Base-by-base conservation (phyloP, 2,888 invertebrate genomes). In the Eurytoma adleriae region DNA sequence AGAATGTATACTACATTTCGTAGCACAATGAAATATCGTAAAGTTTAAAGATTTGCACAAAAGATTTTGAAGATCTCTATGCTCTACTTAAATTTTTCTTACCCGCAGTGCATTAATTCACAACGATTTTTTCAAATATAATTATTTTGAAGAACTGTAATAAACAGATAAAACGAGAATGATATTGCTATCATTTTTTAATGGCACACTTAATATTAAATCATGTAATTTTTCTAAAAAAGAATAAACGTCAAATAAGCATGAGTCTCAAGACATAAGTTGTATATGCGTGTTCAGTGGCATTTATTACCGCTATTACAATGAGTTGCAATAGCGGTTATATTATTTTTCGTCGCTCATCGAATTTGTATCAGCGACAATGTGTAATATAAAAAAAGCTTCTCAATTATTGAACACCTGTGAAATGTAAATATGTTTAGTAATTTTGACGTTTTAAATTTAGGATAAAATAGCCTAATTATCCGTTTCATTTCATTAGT, bases 401-500 rank as follows among this genome's bases (percentile, higher is more conserved):
- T 81, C n/a, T 68, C 50, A n/a, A 62, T 66, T 72, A 68, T 52
- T 59, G 40, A 78, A 81, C 52, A 77, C 78, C 61, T 75, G 74
- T 80, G 64, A 82, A 78, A 20, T 82, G 82, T 82, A 82, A 82
- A 82, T 82, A 82, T 67, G 54, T 78, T 72, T 80, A 80, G 66
- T 70, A 72, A 24, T 67, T 20, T 78, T 75, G 56, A 73, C 72
- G 73, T 74, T 40, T 75, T 68, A 24, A 71, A 79, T 66, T 76
- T 72, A 76, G 64, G 40, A 68, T 67, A 62, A 75, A 30, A 20
- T 70, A 71, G 14, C 64, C 71, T 24, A 73, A 18, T 71, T 82
- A 62, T 56, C 30, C 56, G 40, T 67, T 73, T 77, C 48, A 75
- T 79, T 79, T 67, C 59, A 68, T 77, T 52, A 77, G 24, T 79